Percentiles rank a stretch among this genome's conserved stretches.
phyloP scores from a whole-genome alignment of 1,140 invertebrate species.

The Epicauta chinensis region DNA sequence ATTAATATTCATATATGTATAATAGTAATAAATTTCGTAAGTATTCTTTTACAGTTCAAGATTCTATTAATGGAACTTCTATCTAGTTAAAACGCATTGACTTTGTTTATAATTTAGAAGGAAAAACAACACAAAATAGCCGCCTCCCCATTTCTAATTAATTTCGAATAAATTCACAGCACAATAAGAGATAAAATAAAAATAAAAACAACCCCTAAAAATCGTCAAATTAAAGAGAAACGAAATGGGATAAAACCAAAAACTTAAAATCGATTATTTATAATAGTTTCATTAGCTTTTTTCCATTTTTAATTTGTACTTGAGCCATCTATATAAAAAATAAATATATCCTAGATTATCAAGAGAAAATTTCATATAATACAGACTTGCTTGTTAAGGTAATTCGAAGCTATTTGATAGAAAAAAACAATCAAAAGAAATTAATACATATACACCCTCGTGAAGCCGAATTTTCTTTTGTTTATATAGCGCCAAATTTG shows the following conservation, averaged over 20 bases:
- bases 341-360: constrained; percentile 15
- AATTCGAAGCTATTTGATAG: too few species aligned
- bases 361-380: too few species aligned
- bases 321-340: constrained; percentile 22
- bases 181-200: constrained; percentile 18
- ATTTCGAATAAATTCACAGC: constrained; percentile 10
- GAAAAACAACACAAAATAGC: too few species aligned
- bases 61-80: constrained; percentile 17
- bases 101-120: constrained; percentile 16
- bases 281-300: not conserved
- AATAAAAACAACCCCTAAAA: too few species aligned
- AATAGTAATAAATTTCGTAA: constrained; percentile 18
- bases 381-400: too few species aligned
- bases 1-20: constrained; percentile 5
- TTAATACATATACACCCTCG: too few species aligned
- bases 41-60: constrained; percentile 17
- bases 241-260: constrained; percentile 1
- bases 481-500: too few species aligned
- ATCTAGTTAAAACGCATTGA: constrained; percentile 21
- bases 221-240: too few species aligned
- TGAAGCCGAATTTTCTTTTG: too few species aligned
- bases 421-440: too few species aligned
- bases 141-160: constrained; percentile 6
- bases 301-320: constrained; percentile 19
- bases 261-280: constrained; percentile 2